Percentiles rank a stretch among this genome's conserved stretches.
These are phyloP conservation scores for Iselma pallidipennis DNA, from an alignment of 2,888 invertebrate species.

Conservation along the genomic window DNA sequence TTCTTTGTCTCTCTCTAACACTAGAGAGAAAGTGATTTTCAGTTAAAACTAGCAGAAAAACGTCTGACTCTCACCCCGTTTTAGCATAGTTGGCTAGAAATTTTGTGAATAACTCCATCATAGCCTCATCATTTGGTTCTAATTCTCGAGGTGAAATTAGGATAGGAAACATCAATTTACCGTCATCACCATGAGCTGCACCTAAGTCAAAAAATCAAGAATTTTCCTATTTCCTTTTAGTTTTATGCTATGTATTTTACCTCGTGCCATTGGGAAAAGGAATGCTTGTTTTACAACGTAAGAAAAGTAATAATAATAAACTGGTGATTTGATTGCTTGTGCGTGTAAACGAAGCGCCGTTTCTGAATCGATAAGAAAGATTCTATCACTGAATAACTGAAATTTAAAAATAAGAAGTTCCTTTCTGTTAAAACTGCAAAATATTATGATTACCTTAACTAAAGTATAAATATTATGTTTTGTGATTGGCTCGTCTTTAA, in stretches of 20 bases:
- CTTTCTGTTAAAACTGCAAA: too few species aligned
- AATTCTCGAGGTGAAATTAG: conserved; percentile 25
- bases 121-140: conserved; percentile 32
- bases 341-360: conserved; percentile 39
- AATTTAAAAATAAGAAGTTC: too few species aligned
- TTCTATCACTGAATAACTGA: conserved; percentile 67
- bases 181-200: conserved; percentile 39
- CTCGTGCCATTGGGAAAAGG: conserved; percentile 23
- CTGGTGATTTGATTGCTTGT: conserved; percentile 35
- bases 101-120: conserved; percentile 39
- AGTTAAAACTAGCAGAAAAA: neutral
- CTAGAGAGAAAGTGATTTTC: too few species aligned
- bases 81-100: conserved; percentile 38
- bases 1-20: too few species aligned
- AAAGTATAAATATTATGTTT: conserved; percentile 35
- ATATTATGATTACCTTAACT: conserved; percentile 36
- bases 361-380: conserved; percentile 53
- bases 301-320: conserved; percentile 37
- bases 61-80: conserved; percentile 28
- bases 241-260: neutral
- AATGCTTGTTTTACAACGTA: conserved; percentile 31
- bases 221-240: conserved; percentile 19
- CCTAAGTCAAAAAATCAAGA: conserved; percentile 31
- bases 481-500: conserved; percentile 34
- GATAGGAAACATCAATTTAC: conserved; percentile 31